Evolutionary conservation across 2,113 vertebrate genomes (phyloP).

Genomic region (Pontoporia blainvillei): DNA sequence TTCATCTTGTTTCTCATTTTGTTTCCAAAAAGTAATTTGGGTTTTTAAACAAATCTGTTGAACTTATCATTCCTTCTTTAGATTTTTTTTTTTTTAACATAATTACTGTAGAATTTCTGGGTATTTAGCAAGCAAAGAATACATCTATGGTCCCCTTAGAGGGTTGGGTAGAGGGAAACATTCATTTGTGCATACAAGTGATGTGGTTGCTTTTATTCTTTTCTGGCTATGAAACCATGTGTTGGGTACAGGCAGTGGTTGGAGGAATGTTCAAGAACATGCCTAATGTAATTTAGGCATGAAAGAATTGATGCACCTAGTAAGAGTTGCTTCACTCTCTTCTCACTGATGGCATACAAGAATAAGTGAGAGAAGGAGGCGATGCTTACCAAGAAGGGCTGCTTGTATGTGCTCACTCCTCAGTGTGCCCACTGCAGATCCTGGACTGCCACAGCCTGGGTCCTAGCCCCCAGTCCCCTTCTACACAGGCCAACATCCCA

Average conservation of each 20-base stretch:
- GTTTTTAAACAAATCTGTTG: background rate
- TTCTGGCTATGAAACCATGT: background rate
- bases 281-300: background rate
- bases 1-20: background rate
- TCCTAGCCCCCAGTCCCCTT: background rate
- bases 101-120: background rate
- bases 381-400: background rate
- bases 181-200: background rate
- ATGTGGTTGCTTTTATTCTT: background rate
- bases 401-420: background rate
- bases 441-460: background rate
- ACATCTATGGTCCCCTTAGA: background rate
- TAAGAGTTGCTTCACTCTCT: background rate
- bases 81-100: background rate
- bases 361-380: background rate
- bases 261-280: background rate
- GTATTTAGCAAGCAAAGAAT: background rate
- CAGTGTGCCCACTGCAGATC: background rate
- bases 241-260: background rate
- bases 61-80: background rate
- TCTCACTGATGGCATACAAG: background rate
- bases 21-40: background rate
- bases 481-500: background rate
- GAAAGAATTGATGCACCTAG: background rate
- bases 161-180: background rate